phyloP scores from a whole-genome alignment of 30 jellyfish, hydroid and myxozoan species.

The Cassiopea xamachana region DNA sequence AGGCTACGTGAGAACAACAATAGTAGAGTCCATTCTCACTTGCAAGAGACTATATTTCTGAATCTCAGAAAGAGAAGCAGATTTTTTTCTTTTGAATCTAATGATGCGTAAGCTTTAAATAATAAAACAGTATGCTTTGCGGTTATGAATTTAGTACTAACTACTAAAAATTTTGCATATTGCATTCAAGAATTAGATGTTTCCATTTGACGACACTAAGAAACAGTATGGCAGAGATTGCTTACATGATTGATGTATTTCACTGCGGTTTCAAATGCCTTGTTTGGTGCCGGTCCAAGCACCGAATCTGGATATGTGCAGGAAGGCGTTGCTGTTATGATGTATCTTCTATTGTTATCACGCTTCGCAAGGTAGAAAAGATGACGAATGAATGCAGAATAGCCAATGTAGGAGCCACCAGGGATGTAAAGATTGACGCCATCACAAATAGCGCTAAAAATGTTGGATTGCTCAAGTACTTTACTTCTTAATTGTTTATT shows the following conservation, averaged over 20 bases:
- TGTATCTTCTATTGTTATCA: constrained; percentile 48
- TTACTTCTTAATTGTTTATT: too few relatives aligned
- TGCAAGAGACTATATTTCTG: too few relatives aligned
- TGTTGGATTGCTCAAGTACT: too few relatives aligned
- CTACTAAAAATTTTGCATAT: too few relatives aligned
- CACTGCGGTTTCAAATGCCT: constrained; percentile 54
- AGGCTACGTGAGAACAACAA: too few relatives aligned
- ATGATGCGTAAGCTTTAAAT: too few relatives aligned
- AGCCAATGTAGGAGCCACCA: constrained; percentile 64
- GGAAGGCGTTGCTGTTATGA: constrained; percentile 72
- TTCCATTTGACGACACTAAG: neutral
- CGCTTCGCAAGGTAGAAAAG: constrained; percentile 47
- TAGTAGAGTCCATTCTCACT: too few relatives aligned
- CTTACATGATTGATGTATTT: constrained; percentile 65
- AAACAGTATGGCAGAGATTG: neutral
- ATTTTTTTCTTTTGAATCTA: too few relatives aligned
- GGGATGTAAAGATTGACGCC: constrained; percentile 52
- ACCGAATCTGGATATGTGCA: constrained; percentile 70
- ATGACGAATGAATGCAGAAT: constrained; percentile 60
- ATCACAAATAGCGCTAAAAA: constrained; percentile 61
- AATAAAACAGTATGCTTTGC: too few relatives aligned
- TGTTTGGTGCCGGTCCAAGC: constrained; percentile 74
- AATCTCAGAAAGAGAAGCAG: too few relatives aligned
- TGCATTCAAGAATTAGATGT: too few relatives aligned
- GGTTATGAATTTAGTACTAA: too few relatives aligned